Base-by-base conservation (phyloP, 2,888 invertebrate species). In the Dioctria linearis region DNA sequence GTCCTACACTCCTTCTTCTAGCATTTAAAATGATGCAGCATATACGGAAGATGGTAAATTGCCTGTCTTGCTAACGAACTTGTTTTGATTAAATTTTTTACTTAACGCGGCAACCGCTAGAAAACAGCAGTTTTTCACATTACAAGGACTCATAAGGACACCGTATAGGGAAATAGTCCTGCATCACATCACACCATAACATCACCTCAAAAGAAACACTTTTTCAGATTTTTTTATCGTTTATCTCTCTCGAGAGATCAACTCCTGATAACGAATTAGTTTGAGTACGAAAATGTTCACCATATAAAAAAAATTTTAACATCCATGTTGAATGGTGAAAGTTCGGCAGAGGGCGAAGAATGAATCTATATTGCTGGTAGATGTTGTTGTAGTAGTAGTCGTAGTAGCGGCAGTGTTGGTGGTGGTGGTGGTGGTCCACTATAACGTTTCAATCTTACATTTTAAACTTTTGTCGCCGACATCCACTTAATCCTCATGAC, bases 51-150 rank as follows among this genome's bases (percentile, higher is more conserved):
- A 76, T 67, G 57, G 59, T 80, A 67, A 80, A 63, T 67, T 79
- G 66, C 59, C 83, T 83, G 82, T 83, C 82, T 82, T 82, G 81
- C 83, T 84, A 84, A 83, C 84, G 83, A 83, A 84, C 84, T 84
- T 84, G 83, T 82, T 78, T 83, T 84, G 84, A 84, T 84, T 84
- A 84, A 84, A 84, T 84, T 84, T 84, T 84, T 83, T 82, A 76
- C 76, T 76, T 76, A 61, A 8, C 51, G 40, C 76, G 25, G 25
- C 43, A 75, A 75, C 75, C 75, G 43, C 75, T 43, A 13, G 37
- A 11, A 43, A 42, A 13, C n/a, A 66, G 6, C 75, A 39, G 71
- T 39, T 51, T 46, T 51, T 39, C 63, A 25, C 46, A 9, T 37
- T 39, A 61, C 61, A 40, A 8, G 63, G 63, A 39, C 54, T 73